Base-by-base conservation (phyloP, 2,113 vertebrate species). In the Sterna hirundo region DNA sequence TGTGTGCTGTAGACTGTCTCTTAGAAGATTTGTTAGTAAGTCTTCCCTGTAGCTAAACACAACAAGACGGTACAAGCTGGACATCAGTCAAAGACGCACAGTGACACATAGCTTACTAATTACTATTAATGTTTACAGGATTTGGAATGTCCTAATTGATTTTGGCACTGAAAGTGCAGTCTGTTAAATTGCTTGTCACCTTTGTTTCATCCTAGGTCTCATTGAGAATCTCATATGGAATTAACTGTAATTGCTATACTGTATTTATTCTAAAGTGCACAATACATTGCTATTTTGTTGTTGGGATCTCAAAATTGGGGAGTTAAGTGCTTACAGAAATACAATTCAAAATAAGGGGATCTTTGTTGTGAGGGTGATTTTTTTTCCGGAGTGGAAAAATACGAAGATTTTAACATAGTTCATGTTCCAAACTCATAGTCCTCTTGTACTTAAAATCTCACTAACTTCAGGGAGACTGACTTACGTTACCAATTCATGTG, bases 101-200 rank as follows among this genome's bases (percentile, higher is more conserved):
- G 38, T 90, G 88, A 69, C 78, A 90, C 20, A 10, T 44, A 49
- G 79, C 81, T 92, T 81, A 49, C 87, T 90, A 90, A 94, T 95
- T 94, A 93, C 82, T 90, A 65, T 78, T 79, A 88, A 81, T 71
- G 65, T 93, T 96, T 94, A 81, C 93, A 92, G 87, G 57, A 72
- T 94, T 84, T 69, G 44, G 76, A 78, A 86, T 57, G 80, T 55
- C 27, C 23, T 90, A 94, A 94, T 94, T 88, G 90, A 96, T 96
- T 95, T 90, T 96, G 95, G 93, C 93, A 90, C 27, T 23, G 60
- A 46, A 93, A 96, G 36, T 76, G 70, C 88, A 92, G 72, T 72
- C 75, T 90, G n/a, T 68, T 82, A 92, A 96, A 96, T 92, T 81
- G 92, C 76, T 92, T 95, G 92, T 95, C 93, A 93, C 93, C 85